Percentiles rank a stretch among this genome's conserved stretches.
These are phyloP conservation scores for Ashinkailepas kermadecensis DNA, from an alignment of 2,888 invertebrate genomes.

Conservation along the genomic window DNA sequence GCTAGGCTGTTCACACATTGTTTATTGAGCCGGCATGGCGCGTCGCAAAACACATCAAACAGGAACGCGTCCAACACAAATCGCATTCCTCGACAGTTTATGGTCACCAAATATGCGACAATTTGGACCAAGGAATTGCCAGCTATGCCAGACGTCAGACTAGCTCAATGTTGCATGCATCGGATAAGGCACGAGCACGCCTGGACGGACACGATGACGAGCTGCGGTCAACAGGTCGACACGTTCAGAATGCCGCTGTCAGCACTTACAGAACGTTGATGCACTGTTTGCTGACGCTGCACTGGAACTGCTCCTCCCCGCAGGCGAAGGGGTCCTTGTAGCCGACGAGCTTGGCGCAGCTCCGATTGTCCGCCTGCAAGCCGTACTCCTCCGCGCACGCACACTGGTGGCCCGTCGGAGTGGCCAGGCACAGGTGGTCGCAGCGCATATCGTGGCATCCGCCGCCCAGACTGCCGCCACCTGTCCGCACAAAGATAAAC, in stretches of 20 bases:
- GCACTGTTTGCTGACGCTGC: conserved; percentile 36
- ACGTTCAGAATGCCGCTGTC: conserved; percentile 21
- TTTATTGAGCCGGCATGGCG: too few relatives aligned
- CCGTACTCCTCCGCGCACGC: conserved; percentile 56
- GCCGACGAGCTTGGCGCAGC: conserved; percentile 47
- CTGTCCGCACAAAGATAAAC: background rate
- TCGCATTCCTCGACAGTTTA: too few relatives aligned
- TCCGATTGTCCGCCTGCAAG: conserved; percentile 41
- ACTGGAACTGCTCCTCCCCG: conserved; percentile 46
- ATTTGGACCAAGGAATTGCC: too few relatives aligned
- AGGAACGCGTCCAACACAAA: too few relatives aligned
- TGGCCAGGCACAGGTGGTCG: conserved; percentile 62
- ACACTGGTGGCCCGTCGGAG: conserved; percentile 50
- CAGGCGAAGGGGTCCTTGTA: conserved; percentile 41
- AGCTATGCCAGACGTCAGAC: too few relatives aligned
- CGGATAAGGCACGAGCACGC: too few relatives aligned
- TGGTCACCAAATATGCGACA: too few relatives aligned
- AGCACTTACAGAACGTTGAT: conserved; percentile 32
- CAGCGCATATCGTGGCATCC: conserved; percentile 47
- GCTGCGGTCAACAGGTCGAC: too few relatives aligned
- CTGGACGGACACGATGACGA: too few relatives aligned
- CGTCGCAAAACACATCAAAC: too few relatives aligned
- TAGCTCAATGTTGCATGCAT: too few relatives aligned
- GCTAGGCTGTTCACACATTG: too few relatives aligned
- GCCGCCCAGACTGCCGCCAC: conserved; percentile 21